Base-by-base conservation (phyloP, 1,140 invertebrate species). In the Penaeus indicus region DNA sequence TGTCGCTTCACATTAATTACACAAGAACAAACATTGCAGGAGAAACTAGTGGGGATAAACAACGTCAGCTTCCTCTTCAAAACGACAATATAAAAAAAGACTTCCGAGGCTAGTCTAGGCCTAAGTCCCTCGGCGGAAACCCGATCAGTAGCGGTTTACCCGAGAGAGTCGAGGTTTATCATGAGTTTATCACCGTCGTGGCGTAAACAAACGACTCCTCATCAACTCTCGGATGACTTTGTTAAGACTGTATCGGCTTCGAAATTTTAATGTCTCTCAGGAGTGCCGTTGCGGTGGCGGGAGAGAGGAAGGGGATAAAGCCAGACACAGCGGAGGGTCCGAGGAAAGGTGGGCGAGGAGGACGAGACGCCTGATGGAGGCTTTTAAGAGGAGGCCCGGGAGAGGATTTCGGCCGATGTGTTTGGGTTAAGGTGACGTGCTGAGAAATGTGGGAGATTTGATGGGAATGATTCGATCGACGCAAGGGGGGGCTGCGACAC, bases 241-340 rank as follows among this genome's bases (percentile, higher is more conserved):
- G 80, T 61, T 83, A 83, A 83, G 79, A 27, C 79, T 32, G 80
- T 83, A 83, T 83, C 80, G 47, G 62, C 78, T 83, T 32, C 80
- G 80, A 83, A 83, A 83, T 83, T 83, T 83, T 83, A 83, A 83
- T 83, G 80, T 63, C 80, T 63, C 80, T 83, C 80, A 27, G 25
- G 80, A 64, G 80, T 64, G 80, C 38, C 80, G 80, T 83, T 83
- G 80, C 25, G 79, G 32, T 27, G 27, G 72, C 27, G 69, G 69
- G 47, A 54, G 25, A 27, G 27, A 32, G 47, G 54, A 27, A 69
- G 64, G 38, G 22, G 84, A n/a, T 22, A 27, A 72, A 54, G 54
- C n/a, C 47, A 54, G 16, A 21, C n/a, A 38, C 42, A 78, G n/a
- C 27, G 22, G 47, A 77, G 42, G 61, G 22, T 32, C 60, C 42